Percentiles rank a stretch among this genome's conserved stretches.
phyloP scores from a whole-genome alignment of 2,888 invertebrate species.

The Eupithecia exiguata region DNA sequence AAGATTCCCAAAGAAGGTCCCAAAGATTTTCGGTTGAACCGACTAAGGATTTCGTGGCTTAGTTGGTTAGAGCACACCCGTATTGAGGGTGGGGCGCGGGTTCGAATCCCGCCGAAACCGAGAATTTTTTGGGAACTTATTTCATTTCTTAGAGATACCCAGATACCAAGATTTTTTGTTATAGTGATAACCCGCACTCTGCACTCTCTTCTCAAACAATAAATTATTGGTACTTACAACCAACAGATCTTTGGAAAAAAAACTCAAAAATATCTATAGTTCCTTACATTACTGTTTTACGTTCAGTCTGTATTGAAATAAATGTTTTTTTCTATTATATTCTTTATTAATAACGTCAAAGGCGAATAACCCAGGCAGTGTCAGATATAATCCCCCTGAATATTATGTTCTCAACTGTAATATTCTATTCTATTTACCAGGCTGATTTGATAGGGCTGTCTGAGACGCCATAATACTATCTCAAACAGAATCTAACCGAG shows the following conservation, averaged over 20 bases:
- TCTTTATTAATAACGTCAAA: background rate
- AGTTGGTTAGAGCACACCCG: too few relatives aligned
- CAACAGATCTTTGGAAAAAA: background rate
- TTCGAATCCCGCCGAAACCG: too few relatives aligned
- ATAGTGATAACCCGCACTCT: too few relatives aligned
- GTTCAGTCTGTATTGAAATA: background rate
- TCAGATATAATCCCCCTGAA: background rate
- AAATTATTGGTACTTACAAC: too few relatives aligned
- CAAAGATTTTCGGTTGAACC: too few relatives aligned
- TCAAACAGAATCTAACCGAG: background rate
- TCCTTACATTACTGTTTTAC: background rate
- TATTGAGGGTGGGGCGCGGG: too few relatives aligned
- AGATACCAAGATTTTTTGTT: too few relatives aligned
- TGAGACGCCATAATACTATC: background rate
- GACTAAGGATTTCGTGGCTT: too few relatives aligned
- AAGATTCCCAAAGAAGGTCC: too few relatives aligned
- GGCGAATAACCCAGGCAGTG: background rate
- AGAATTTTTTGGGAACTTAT: too few relatives aligned
- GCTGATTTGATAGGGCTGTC: background rate
- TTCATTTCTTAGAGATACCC: too few relatives aligned
- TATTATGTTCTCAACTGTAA: background rate
- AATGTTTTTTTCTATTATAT: background rate
- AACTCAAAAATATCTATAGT: background rate
- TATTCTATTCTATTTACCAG: background rate
- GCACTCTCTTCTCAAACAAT: too few relatives aligned